Base-by-base conservation (phyloP, 2,888 invertebrate genomes). In the Heliothis peltigera region DNA sequence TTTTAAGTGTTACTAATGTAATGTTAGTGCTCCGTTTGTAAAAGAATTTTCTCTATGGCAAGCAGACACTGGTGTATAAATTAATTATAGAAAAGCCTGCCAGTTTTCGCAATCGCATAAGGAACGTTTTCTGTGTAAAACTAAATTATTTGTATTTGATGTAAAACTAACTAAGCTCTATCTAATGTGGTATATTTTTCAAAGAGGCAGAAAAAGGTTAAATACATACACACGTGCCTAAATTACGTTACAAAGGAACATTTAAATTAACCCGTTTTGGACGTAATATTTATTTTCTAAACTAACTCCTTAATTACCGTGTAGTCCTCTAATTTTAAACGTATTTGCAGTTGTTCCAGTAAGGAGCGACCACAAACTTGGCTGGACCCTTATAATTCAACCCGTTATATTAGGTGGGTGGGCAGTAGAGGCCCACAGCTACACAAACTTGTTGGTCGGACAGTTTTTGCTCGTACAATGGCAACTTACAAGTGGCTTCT, bases 401-500 rank as follows among this genome's bases (percentile, higher is more conserved):
- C 70, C 68, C 54, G 48, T 68, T 58, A 68, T 65, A 74, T 77
- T 56, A 74, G 58, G 52, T 67, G 48, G 54, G 62, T 35, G 74
- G 42, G 44, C 68, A 52, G 57, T 58, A 62, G 64, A 58, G 46
- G 62, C 42, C 46, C 70, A 18, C 44, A 55, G 59, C 56, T 64
- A 39, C 8, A 60, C 75, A 32, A 74, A 73, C 44, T 75, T 64
- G 32, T 64, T 64, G 64, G 72, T 64, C 64, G 53, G 28, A 64
- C 66, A 65, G 64, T 79, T 77, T 79, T 79, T 79, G 75, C 51
- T 61, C 17, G 39, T 32, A 62, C 59, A 47, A 28, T 76, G 49
- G 57, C 47, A 77, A 79, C 42, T 79, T 79, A 64, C 77, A 72
- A 79, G 80, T 79, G 69, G 68, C 75, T 67, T 74, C 79, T 75